Conservation (phyloP, 1,140 invertebrate species). For the Aleiodes sp. region DNA sequence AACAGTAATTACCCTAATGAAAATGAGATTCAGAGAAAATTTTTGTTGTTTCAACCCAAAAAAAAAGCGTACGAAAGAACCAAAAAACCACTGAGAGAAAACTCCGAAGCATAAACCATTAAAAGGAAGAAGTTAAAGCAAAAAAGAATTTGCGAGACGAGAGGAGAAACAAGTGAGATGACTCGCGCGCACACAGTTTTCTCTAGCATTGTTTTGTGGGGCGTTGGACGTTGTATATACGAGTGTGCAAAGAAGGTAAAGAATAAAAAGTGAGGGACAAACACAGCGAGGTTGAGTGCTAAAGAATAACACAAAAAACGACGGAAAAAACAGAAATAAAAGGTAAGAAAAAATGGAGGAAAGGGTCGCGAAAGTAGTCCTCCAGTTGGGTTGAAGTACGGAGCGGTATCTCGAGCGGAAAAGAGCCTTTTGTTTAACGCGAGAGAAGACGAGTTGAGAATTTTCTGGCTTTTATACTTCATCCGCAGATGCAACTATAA, state of each 20-base stretch:
- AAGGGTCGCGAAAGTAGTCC: conserved; percentile 8
- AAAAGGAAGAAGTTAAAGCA: too few species aligned
- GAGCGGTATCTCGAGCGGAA: conserved; percentile 24
- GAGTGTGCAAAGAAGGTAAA: not conserved
- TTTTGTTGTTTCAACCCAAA: too few species aligned
- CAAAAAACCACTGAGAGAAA: too few species aligned
- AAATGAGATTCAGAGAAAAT: too few species aligned
- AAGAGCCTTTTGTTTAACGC: conserved; percentile 29
- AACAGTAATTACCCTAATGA: too few species aligned
- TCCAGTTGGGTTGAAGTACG: not conserved
- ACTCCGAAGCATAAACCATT: too few species aligned
- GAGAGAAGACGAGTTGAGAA: conserved; percentile 18
- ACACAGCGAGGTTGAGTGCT: not conserved
- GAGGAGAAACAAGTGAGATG: not conserved
- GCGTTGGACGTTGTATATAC: not conserved
- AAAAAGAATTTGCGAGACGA: not conserved
- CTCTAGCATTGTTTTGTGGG: not conserved
- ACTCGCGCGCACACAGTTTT: not conserved
- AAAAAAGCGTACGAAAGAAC: too few species aligned
- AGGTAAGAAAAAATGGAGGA: conserved; percentile 1
- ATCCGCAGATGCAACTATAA: not conserved
- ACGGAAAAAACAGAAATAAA: conserved; percentile 1
- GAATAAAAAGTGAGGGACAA: conserved; percentile 7
- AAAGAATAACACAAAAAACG: conserved; percentile 4
- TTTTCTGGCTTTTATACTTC: conserved; percentile 3